These are phyloP conservation scores for Manis javanica DNA, from an alignment of 2,797 vertebrate species.

Conservation along the genomic window DNA sequence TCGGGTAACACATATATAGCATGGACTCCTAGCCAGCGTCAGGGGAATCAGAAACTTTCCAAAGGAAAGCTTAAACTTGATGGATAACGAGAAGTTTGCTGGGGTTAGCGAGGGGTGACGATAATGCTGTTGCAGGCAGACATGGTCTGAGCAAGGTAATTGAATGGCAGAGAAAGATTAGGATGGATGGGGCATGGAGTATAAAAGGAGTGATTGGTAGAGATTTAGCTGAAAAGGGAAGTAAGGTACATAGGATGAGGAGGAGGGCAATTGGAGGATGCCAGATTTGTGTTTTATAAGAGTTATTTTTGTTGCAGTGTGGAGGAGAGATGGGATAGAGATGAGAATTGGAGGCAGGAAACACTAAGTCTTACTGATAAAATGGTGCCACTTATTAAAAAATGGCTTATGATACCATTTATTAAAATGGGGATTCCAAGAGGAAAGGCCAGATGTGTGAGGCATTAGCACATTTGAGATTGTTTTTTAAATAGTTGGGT, in stretches of 20 bases:
- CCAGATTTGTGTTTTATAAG: neutral
- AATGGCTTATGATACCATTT: neutral
- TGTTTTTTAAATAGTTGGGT: neutral
- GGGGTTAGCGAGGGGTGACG: neutral
- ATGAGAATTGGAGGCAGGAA: neutral
- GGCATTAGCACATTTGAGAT: neutral
- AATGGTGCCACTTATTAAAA: constrained; percentile 28
- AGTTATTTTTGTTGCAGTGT: neutral
- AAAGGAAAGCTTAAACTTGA: constrained; percentile 3
- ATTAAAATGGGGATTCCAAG: neutral
- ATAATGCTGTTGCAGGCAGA: neutral
- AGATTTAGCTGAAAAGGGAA: neutral
- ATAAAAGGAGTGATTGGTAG: neutral
- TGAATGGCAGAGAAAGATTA: neutral
- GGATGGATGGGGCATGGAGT: neutral
- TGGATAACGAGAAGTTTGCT: neutral
- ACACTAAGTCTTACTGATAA: neutral
- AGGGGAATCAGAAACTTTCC: constrained; percentile 5
- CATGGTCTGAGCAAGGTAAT: neutral
- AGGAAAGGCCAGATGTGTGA: constrained; percentile 16
- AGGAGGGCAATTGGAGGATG: neutral
- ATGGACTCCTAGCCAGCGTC: neutral
- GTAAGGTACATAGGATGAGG: neutral
- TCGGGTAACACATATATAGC: neutral
- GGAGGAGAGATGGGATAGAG: neutral